phyloP scores from a whole-genome alignment of 1,140 invertebrate genomes.

The Sarcophaga peregrina region DNA sequence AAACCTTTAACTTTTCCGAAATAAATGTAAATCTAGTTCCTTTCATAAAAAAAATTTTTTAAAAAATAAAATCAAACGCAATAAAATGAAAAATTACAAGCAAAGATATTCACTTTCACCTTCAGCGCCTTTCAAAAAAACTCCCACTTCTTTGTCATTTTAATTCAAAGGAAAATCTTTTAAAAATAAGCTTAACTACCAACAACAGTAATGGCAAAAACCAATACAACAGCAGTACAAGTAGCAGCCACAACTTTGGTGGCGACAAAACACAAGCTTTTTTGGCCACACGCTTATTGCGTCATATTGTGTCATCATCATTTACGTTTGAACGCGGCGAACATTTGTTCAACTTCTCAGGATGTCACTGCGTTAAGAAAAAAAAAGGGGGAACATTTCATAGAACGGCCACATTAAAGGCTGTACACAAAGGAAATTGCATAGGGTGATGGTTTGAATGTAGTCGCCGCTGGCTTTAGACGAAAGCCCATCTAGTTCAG shows the following conservation, averaged over 20 bases:
- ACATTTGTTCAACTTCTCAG: conserved; percentile 35
- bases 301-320: conserved; percentile 38
- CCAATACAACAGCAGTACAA: background rate
- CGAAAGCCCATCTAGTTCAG: too few species aligned
- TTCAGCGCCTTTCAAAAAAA: too few species aligned
- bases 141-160: too few species aligned
- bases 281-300: conserved; percentile 44
- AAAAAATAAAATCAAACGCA: too few species aligned
- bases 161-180: background rate
- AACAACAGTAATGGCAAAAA: background rate
- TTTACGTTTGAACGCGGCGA: background rate
- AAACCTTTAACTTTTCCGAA: too few species aligned
- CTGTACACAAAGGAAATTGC: background rate
- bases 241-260: background rate
- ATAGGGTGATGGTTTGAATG: too few species aligned
- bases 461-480: too few species aligned
- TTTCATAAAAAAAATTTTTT: too few species aligned
- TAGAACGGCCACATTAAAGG: background rate
- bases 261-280: conserved; percentile 1
- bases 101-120: too few species aligned
- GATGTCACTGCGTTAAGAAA: background rate
- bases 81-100: too few species aligned
- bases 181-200: conserved; percentile 28
- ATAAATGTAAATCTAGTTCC: too few species aligned
- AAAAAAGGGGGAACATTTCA: background rate